Base-by-base conservation (phyloP, 2,113 vertebrate species). In the Etheostoma cragini region DNA sequence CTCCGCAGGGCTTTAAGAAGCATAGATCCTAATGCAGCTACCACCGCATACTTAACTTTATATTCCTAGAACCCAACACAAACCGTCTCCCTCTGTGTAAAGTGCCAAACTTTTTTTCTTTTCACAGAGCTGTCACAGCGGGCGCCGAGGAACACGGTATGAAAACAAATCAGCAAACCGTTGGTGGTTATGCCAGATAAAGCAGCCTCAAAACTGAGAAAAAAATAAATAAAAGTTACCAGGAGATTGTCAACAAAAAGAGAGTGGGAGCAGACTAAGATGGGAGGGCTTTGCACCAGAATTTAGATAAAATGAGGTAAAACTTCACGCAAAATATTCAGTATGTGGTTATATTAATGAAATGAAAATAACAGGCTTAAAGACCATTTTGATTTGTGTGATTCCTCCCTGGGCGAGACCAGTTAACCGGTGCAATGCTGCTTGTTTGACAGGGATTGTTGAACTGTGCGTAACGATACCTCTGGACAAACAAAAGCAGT, bases 131-230 rank as follows among this genome's bases (percentile, higher is more conserved):
- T 70, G 78, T 85, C 87, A 53, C 87, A 86, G 87, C 76, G 7
- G 76, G 91, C 12, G 52, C 58, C 4, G 70, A 90, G 69, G 69
- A 53, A 49, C 71, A 8, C 75, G n/a, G 38, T 84, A 71, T 69
- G 61, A 81, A 87, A 81, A 90, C 68, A 90, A 71, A 82, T 76
- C 76, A 82, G 84, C 71, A 65, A 89, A 87, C 80, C 60, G 33
- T 16, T 42, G 46, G 80, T 84, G 81, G 80, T 82, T 72, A 70
- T 72, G 62, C 67, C 69, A 42, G 13, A 17, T 66, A 76, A 78
- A 53, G 77, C 60, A 45, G 74, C 65, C 33, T 63, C 13, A 62
- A 77, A 58, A 57, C 17, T 57, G 15, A 56, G 65, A 19, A 16
- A 56, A 50, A 56, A n/a, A 47, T 1, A 56, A n/a, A 47, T 1